These are phyloP conservation scores for Gorsachius magnificus DNA, from an alignment of 2,797 vertebrate species.

Conservation along the genomic window DNA sequence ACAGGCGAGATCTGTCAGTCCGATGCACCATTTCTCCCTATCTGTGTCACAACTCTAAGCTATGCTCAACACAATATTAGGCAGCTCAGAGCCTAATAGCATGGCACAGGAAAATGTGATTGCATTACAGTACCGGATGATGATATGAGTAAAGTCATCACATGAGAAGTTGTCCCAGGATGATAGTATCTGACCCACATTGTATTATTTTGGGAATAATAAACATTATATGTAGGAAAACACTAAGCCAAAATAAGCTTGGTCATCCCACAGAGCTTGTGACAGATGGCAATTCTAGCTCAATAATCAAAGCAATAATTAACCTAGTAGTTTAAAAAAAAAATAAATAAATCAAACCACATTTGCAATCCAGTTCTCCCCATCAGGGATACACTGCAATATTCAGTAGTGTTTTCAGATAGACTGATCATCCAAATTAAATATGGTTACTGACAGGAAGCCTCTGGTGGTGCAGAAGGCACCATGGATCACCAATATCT, in stretches of 20 bases:
- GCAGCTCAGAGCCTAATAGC: neutral
- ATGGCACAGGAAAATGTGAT: neutral
- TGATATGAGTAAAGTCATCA: constrained; percentile 14
- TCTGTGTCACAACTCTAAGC: neutral
- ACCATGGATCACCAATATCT: neutral
- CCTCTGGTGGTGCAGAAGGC: neutral
- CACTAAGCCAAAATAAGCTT: neutral
- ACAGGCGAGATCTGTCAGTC: neutral
- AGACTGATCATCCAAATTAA: neutral
- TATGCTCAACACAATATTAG: neutral
- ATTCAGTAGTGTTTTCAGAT: neutral
- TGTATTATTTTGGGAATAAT: constrained; percentile 46
- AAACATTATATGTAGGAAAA: constrained; percentile 34
- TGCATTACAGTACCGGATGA: neutral
- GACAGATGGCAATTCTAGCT: constrained; percentile 38
- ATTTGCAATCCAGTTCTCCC: neutral
- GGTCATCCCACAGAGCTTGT: constrained; percentile 48
- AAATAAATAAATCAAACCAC: neutral
- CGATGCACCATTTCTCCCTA: neutral
- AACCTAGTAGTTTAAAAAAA: neutral
- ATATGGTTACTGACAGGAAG: neutral
- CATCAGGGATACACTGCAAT: neutral
- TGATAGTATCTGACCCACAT: neutral
- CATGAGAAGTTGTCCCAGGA: constrained; percentile 11
- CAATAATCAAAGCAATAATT: constrained; percentile 41